Base-by-base conservation (phyloP, 2,797 vertebrate genomes). In the Myripristis jacobus region DNA sequence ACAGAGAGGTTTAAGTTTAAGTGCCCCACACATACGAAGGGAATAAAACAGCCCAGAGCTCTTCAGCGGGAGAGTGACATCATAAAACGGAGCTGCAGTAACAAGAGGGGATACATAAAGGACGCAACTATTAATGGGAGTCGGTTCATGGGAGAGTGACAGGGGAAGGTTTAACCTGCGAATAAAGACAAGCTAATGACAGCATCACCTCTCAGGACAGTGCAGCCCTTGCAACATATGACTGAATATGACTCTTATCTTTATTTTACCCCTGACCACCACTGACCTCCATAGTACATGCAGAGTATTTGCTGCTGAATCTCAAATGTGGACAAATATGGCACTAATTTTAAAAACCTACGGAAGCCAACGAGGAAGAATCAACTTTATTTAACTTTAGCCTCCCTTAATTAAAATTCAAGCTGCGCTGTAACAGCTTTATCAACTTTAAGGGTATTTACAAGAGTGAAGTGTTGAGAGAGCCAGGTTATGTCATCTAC, bases 1-100 rank as follows among this genome's bases (percentile, higher is more conserved):
- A 94, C 88, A 80, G 77, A 88, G 88, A 91, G 91, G 91, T 93
- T 92, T 93, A 92, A 90, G 83, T 91, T 92, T 93, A 93, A 94
- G 92, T 91, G 88, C 82, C 85, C 79, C 29, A 83, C 81, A 88
- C 84, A 91, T 88, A 87, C 67, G 64, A 81, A 91, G 84, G 78
- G 90, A 75, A 93, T 92, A 93, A 92, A 93, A 79, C 82, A 84
- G 88, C 90, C 85, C 86, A 52, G 78, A 87, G 89, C 90, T 92
- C 88, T 90, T 90, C 84, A 84, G 86, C 82, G 79, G 79, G 80
- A 83, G 87, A 86, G 89, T 91, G 91, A 92, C 91, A 93, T 92
- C 90, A 93, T 94, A 94, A 94, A 94, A 91, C 59, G 60, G 86
- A 81, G 82, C 79, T 44, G 81, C 80, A 47, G 87, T 89, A 91